phyloP scores from a whole-genome alignment of 92 coral and sea anemone genomes.

The Galaxea fascicularis region DNA sequence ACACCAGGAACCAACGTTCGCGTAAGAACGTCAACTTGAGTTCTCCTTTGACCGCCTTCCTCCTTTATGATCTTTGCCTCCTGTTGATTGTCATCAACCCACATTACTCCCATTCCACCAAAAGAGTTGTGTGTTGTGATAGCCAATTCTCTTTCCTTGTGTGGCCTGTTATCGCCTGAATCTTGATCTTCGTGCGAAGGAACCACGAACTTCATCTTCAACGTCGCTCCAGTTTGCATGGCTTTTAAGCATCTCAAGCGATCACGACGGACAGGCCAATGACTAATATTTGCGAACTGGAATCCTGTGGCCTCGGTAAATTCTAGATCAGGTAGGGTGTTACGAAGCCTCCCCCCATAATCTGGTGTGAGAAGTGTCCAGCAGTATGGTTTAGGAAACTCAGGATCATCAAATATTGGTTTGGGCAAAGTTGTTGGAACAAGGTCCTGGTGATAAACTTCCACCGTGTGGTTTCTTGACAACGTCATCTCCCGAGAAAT shows the following conservation, averaged over 20 bases:
- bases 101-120: slow-evolving; percentile 87
- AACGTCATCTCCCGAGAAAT: slow-evolving; percentile 60
- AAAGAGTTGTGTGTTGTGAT: slow-evolving; percentile 86
- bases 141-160: slow-evolving; percentile 70
- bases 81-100: slow-evolving; percentile 75
- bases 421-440: slow-evolving; percentile 47
- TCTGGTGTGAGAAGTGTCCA: slow-evolving; percentile 98
- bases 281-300: slow-evolving; percentile 83
- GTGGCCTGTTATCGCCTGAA: slow-evolving; percentile 13
- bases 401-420: slow-evolving; percentile 84
- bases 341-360: slow-evolving; percentile 56
- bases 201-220: slow-evolving; percentile 72
- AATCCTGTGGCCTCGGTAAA: slow-evolving; percentile 83
- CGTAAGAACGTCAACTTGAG: slow-evolving; percentile 75
- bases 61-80: slow-evolving; percentile 61
- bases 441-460: slow-evolving; percentile 16
- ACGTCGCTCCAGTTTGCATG: slow-evolving; percentile 73
- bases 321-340: slow-evolving; percentile 79
- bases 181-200: slow-evolving; percentile 37
- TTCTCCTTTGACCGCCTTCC: slow-evolving; percentile 78
- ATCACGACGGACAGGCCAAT: slow-evolving; percentile 94
- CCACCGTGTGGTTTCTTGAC: slow-evolving; percentile 6
- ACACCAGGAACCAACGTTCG: slow-evolving; percentile 74
- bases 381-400: slow-evolving; percentile 79
- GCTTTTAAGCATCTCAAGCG: slow-evolving; percentile 90